Conservation (phyloP, 2,113 vertebrate genomes). For the Alectura lathami region DNA sequence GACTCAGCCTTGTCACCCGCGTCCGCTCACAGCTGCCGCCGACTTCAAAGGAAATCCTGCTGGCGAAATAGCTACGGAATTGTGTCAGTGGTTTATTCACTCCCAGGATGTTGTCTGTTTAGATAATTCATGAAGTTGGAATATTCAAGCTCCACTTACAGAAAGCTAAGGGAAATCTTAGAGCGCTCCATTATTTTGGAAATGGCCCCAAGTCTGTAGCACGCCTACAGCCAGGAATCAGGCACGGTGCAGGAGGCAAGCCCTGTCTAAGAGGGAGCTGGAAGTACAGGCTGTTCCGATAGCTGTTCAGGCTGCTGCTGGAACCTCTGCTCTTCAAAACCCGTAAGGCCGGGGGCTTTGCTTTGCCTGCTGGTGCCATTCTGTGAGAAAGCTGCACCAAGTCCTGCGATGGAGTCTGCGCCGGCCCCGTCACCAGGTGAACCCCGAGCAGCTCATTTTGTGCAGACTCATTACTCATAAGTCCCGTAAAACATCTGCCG, state of each 20-base stretch:
- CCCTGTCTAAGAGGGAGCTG: too few relatives aligned
- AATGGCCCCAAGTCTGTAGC: neutral
- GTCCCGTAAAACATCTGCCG: neutral
- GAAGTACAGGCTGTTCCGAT: too few relatives aligned
- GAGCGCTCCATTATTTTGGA: neutral
- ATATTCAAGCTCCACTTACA: constrained; percentile 40
- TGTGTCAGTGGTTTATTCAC: constrained; percentile 59
- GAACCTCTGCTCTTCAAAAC: neutral
- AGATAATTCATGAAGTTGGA: constrained; percentile 50
- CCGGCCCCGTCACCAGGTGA: rapidly evolving
- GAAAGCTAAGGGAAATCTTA: constrained; percentile 47
- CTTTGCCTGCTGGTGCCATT: neutral
- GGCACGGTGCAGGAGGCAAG: neutral
- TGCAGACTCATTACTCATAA: neutral
- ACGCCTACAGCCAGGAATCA: neutral
- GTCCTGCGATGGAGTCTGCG: neutral
- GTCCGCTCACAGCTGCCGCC: neutral
- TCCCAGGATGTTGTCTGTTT: constrained; percentile 10
- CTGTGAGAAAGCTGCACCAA: rapidly evolving
- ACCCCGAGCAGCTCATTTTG: rapidly evolving
- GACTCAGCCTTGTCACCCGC: constrained; percentile 4
- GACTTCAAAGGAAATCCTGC: constrained; percentile 62
- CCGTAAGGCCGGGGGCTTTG: neutral
- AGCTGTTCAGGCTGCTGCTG: neutral
- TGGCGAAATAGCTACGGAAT: constrained; percentile 46